Evolutionary conservation across 2,888 invertebrate species (phyloP), one percentile per base, ranked within the genome.

Genomic region (Odontocerum albicorne): DNA sequence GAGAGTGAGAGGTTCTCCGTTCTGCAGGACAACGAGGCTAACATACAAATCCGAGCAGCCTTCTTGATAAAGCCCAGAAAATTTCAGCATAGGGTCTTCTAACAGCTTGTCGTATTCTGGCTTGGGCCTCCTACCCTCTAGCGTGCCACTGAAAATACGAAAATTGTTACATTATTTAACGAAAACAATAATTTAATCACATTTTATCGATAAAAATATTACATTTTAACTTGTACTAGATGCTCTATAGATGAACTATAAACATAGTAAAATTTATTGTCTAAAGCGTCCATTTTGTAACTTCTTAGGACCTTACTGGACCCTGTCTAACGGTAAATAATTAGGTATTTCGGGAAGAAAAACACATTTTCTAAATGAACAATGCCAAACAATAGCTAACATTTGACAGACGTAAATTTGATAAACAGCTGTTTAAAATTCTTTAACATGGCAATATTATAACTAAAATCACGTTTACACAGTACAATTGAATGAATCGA

Each of bases 141-240:
- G 75, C 1, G 95, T 94, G 4, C 96, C 96, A 66, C 96, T 96
- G 67, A 39, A 72, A 68, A 58, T 64, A 44, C 54, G 33, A 33
- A n/a, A n/a, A n/a, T n/a, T n/a, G n/a, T n/a, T n/a, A n/a, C n/a
- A n/a, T n/a, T n/a, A n/a, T n/a, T n/a, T n/a, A n/a, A n/a, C n/a
- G n/a, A n/a, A n/a, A n/a, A n/a, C n/a, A n/a, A n/a, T n/a, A n/a
- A n/a, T n/a, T n/a, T n/a, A n/a, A n/a, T n/a, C n/a, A n/a, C n/a
- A n/a, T n/a, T n/a, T n/a, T n/a, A n/a, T n/a, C n/a, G n/a, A n/a
- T n/a, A n/a, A n/a, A n/a, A n/a, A 53, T 57, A 33, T 84, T 79
- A 94, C 92, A 96, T 89, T 83, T 96, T 96, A 62, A 96, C 89
- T 76, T 92, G 89, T 32, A 96, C 82, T 72, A 88, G 87, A 62